These are phyloP conservation scores for Chloroclysta siterata DNA, from an alignment of 2,888 invertebrate genomes.

Conservation along the genomic window DNA sequence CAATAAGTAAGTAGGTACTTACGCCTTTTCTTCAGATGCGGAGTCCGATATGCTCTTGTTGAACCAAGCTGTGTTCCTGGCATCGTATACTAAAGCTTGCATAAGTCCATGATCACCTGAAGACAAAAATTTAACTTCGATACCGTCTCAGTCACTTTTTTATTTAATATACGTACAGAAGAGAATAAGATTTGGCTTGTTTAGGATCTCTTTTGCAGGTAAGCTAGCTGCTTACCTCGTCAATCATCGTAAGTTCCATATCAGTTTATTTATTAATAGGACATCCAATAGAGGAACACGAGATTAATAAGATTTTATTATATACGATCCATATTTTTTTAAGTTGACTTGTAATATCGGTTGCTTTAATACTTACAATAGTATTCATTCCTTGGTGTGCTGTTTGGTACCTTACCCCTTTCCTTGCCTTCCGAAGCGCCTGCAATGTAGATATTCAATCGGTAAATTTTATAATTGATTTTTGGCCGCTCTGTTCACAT, in stretches of 20 bases:
- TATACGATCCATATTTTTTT: neutral
- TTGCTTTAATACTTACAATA: slow-evolving; percentile 75
- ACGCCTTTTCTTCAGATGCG: slow-evolving; percentile 88
- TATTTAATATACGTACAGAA: no score
- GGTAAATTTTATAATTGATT: neutral
- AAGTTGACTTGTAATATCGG: no score
- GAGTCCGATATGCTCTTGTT: slow-evolving; percentile 90
- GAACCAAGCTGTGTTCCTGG: slow-evolving; percentile 94
- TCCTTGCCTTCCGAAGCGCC: slow-evolving; percentile 72
- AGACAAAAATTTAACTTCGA: slow-evolving; percentile 5
- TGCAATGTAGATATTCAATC: slow-evolving; percentile 44
- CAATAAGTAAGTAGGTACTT: slow-evolving; percentile 58
- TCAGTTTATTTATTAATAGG: no score
- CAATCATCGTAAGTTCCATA: no score
- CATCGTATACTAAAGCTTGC: slow-evolving; percentile 94
- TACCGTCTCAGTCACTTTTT: neutral
- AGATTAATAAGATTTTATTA: no score
- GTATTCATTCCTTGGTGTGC: slow-evolving; percentile 76
- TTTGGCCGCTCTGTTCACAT: no score
- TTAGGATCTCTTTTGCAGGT: no score
- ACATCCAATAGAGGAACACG: no score
- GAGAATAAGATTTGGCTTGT: no score
- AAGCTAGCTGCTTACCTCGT: no score
- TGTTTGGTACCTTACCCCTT: slow-evolving; percentile 69
- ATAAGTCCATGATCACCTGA: slow-evolving; percentile 93